Conservation (phyloP, 1,140 invertebrate genomes). For the Diorhabda carinulata region DNA sequence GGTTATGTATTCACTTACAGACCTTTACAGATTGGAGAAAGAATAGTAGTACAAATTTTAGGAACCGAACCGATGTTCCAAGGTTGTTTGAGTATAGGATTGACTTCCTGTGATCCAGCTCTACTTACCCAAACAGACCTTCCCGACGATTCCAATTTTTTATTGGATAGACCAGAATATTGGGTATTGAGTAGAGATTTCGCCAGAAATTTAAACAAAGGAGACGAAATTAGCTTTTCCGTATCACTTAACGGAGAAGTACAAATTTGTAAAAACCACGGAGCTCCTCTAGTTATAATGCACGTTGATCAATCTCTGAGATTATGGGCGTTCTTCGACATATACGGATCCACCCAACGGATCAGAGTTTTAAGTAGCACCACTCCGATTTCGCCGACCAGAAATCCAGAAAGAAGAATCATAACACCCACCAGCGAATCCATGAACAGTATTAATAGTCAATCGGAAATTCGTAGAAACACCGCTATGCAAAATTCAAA, state of each 20-base stretch:
- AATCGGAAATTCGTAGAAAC: constrained; percentile 35
- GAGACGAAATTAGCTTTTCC: constrained; percentile 88
- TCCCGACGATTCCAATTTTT: constrained; percentile 88
- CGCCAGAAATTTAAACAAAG: constrained; percentile 72
- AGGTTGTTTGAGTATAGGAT: constrained; percentile 83
- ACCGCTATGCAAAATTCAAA: constrained; percentile 37
- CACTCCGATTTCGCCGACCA: constrained; percentile 45
- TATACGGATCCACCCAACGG: constrained; percentile 89
- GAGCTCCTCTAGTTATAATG: constrained; percentile 78
- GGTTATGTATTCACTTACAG: constrained; percentile 90
- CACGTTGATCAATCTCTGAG: constrained; percentile 87
- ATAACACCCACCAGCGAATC: constrained; percentile 48
- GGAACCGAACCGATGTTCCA: constrained; percentile 81
- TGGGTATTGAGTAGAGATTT: constrained; percentile 96
- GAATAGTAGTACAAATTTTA: constrained; percentile 80
- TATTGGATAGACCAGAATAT: constrained; percentile 93
- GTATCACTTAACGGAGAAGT: constrained; percentile 83
- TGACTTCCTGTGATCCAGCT: constrained; percentile 89
- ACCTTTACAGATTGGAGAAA: constrained; percentile 80
- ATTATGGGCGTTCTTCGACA: constrained; percentile 93
- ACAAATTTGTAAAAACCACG: constrained; percentile 83
- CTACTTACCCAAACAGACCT: constrained; percentile 68
- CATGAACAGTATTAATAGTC: constrained; percentile 50
- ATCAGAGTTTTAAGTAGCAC: constrained; percentile 66
- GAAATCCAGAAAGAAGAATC: constrained; percentile 45